Evolutionary conservation across 2,888 invertebrate species (phyloP).

Genomic region (Rotaria magnacalcarata): DNA sequence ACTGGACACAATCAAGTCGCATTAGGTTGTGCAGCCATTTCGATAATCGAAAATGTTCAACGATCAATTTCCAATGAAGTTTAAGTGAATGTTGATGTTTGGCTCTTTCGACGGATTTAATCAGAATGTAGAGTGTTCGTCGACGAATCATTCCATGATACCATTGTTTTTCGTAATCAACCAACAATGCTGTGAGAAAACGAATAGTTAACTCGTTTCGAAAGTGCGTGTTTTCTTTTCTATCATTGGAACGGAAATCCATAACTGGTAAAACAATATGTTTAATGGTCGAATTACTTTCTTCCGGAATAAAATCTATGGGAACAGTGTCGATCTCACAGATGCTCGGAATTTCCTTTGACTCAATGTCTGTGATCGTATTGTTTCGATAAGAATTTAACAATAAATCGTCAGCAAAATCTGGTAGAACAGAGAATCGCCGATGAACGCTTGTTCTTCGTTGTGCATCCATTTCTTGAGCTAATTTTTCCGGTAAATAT

Average conservation of each 20-base stretch:
- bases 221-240: neutral
- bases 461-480: neutral
- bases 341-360: neutral
- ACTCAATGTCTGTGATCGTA: neutral
- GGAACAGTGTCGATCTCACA: neutral
- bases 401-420: neutral
- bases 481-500: conserved; percentile 14
- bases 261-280: neutral
- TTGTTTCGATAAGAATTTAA: neutral
- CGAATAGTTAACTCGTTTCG: neutral
- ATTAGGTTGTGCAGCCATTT: neutral
- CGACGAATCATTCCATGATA: conserved; percentile 3
- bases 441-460: neutral
- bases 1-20: neutral
- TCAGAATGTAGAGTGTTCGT: conserved; percentile 4
- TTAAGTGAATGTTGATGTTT: conserved; percentile 3
- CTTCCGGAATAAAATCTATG: neutral
- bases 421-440: neutral
- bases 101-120: neutral
- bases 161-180: conserved; percentile 35
- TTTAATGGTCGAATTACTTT: neutral
- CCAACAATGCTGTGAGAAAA: conserved; percentile 11
- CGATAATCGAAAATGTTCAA: neutral
- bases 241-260: neutral
- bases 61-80: conserved; percentile 21